These are phyloP conservation scores for Drosophila sordidula DNA, from an alignment of 2,888 invertebrate genomes.

Conservation along the genomic window DNA sequence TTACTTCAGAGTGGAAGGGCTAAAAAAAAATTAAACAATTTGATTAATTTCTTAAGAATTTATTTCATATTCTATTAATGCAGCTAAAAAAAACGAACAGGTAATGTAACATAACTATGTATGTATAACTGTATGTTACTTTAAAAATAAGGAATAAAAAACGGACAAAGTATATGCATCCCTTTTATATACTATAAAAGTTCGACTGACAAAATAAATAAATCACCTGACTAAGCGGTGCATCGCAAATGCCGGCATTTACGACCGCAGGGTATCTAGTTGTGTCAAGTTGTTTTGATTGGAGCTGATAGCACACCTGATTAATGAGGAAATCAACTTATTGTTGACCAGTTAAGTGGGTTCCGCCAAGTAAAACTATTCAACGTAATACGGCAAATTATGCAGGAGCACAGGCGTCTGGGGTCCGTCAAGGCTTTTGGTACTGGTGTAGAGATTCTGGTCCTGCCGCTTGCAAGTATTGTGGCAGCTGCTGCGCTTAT, in stretches of 20 bases:
- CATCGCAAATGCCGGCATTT: background rate
- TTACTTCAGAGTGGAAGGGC: background rate
- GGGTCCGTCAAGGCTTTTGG: slow-evolving; percentile 10
- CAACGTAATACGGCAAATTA: slow-evolving; percentile 52
- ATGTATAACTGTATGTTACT: too few relatives aligned
- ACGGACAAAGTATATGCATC: too few relatives aligned
- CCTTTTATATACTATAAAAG: too few relatives aligned
- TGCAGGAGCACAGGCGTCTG: slow-evolving; percentile 57
- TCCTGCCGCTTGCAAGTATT: slow-evolving; percentile 31
- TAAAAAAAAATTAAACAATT: background rate
- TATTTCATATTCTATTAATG: too few relatives aligned
- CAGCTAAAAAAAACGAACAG: too few relatives aligned
- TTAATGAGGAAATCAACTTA: slow-evolving; percentile 28
- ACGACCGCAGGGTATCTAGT: background rate
- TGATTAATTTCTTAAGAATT: too few relatives aligned
- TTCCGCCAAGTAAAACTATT: slow-evolving; percentile 34
- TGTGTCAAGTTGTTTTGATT: slow-evolving; percentile 3
- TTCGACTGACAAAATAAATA: too few relatives aligned
- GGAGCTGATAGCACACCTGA: slow-evolving; percentile 26
- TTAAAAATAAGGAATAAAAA: too few relatives aligned
- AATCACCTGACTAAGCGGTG: background rate
- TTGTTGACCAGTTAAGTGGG: slow-evolving; percentile 18
- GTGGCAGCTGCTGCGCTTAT: slow-evolving; percentile 71
- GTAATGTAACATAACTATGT: too few relatives aligned
- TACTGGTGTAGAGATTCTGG: slow-evolving; percentile 4